These are phyloP conservation scores for Spermophilus dauricus DNA, from an alignment of 2,113 vertebrate genomes.

Conservation along the genomic window DNA sequence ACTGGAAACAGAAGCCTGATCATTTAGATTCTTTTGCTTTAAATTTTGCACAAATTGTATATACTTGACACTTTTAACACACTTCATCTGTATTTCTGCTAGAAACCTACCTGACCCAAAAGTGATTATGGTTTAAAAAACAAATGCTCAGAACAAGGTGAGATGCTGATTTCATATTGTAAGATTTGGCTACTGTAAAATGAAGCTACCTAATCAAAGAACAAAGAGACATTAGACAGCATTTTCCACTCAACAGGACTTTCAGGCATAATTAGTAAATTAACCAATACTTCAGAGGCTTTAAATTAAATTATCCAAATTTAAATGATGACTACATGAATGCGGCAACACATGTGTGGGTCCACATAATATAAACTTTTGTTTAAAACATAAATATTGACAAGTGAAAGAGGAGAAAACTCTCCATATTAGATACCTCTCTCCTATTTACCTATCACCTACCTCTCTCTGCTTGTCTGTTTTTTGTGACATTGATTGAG, in stretches of 20 bases:
- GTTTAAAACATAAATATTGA: constrained; percentile 54
- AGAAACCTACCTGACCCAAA: neutral
- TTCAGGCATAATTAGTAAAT: constrained; percentile 25
- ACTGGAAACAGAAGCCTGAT: neutral
- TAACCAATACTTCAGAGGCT: neutral
- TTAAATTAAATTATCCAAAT: constrained; percentile 40
- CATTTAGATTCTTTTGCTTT: constrained; percentile 11
- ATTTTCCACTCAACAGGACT: neutral
- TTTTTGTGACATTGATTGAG: constrained; percentile 30
- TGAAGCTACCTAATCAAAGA: neutral
- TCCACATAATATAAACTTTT: neutral
- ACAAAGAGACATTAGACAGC: constrained; percentile 22
- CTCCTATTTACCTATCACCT: neutral
- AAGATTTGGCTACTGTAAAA: neutral
- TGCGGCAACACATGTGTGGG: neutral
- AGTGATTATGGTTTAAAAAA: constrained; percentile 42
- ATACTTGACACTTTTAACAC: neutral
- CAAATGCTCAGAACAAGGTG: constrained; percentile 26
- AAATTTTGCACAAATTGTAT: neutral
- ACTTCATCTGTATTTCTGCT: neutral
- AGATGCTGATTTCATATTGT: neutral
- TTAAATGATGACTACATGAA: constrained; percentile 41
- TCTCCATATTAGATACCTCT: neutral
- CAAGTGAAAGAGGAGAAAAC: neutral
- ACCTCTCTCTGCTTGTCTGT: neutral